Evolutionary conservation across 1,140 invertebrate genomes (phyloP), one percentile per base, ranked within the genome.

Genomic region (Lineus longissimus): DNA sequence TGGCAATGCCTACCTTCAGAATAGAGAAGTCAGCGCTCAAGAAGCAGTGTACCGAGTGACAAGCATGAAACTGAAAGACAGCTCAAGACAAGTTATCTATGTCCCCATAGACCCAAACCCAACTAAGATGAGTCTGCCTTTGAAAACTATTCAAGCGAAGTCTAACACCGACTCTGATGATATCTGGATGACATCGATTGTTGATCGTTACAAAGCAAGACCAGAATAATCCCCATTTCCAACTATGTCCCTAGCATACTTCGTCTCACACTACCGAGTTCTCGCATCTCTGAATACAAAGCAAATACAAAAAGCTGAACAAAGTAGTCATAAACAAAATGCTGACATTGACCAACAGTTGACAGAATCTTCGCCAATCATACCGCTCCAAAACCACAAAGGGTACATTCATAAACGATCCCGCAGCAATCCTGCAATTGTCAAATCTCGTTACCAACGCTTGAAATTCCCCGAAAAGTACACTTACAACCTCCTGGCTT

Each of bases 381-480:
- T 51, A 4, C 19, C 47, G 45, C 33, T 68, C 25, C 54, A 65
- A 36, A 62, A 65, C 55, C 33, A 61, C 25, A 40, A 51, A 29
- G 66, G 66, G 23, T 68, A 25, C 27, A 68, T 68, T 43, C 33
- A 54, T 27, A 67, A 64, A 41, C 33, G 62, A 31, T 36, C 66
- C 40, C 29, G 40, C 61, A 54, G 59, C 51, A 36, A 59, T 1
- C 17, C 33, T 23, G 66, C 66, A 1, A 19, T 58, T 51, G 63
- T 51, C 47, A 51, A 62, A 29, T 55, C 60, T 15, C 33, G 66
- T 19, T 64, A 62, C 36, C 58, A 51, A 15, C 13, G 15, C 1
- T 23, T 31, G 23, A 64, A 59, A 15, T 13, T n/a, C 29, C 59
- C 55, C 13, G 62, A 68, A 45, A 30, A 59, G 17, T 56, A 59